Base-by-base conservation (phyloP, 1,140 invertebrate genomes). In the Atopsyche davidsoni region DNA sequence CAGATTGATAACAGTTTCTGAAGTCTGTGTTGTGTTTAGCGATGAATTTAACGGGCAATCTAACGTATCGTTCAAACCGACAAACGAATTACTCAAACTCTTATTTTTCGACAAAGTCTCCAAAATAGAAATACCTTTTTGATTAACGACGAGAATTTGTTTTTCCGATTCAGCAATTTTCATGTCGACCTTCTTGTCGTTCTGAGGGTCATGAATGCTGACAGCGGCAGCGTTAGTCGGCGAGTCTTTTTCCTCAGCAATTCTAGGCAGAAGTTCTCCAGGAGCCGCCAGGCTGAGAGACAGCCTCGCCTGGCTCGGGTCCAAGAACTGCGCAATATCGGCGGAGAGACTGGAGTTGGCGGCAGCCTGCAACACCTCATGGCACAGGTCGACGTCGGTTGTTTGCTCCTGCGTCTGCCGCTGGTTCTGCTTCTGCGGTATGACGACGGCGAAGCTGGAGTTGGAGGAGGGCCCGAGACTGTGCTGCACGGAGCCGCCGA, bases 241-340 rank as follows among this genome's bases (percentile, higher is more conserved):
- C 10, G 86, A 88, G 66, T 89, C 86, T 63, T 89, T 89, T 64
- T 89, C 86, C 62, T 90, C 87, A 0, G 87, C 86, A 56, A 86
- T 87, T 47, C 84, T 71, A 2, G 84, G 84, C 34, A 87, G 61
- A 3, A 75, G 61, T 61, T 79, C 77, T 47, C 70, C 71, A 0
- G 70, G 67, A 32, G 66, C 61, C n/a, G 67, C 64, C 43, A 68
- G 59, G 46, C 65, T 67, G 44, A 75, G 60, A 19, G 66, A 71
- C 48, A 70, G 59, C n/a, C 53, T 44, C 6, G 53, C 48, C 19
- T 55, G 48, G n/a, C 41, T 46, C 7, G 24, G 21, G 35, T 57
- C 51, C 14, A 57, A 23, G 22, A 34, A 56, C 32, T 47, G 49
- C 4, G 38, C 18, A n/a, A 58, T 55, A 45, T 58, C 51, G 19